Conservation (phyloP, 2,888 invertebrate species). For the Neoaliturus tenellus region DNA sequence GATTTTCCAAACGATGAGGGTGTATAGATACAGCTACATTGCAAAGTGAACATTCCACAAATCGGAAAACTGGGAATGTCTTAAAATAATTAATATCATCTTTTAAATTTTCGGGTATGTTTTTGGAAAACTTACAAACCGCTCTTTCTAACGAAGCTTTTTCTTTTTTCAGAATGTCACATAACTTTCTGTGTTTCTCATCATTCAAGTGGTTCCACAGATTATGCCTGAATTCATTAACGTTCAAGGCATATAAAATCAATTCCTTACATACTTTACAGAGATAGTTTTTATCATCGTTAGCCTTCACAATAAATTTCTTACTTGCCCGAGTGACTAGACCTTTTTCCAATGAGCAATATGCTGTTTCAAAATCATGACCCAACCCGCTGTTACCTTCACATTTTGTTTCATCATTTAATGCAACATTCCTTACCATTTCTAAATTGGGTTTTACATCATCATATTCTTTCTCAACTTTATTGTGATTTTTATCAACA, state of each 20-base stretch:
- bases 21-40: not conserved
- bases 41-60: slow-evolving; percentile 11
- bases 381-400: not conserved
- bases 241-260: not conserved
- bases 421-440: not conserved
- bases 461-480: not conserved
- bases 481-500: not conserved
- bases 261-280: not conserved
- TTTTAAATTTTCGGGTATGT: not conserved
- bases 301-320: not conserved
- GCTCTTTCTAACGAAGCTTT: not conserved
- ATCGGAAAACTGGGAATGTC: not conserved
- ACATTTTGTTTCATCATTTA: not conserved
- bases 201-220: not conserved
- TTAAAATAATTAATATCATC: slow-evolving; percentile 13
- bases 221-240: not conserved
- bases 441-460: not conserved
- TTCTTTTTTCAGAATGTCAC: not conserved
- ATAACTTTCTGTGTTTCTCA: not conserved
- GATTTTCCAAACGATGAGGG: not conserved
- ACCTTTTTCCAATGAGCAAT: not conserved
- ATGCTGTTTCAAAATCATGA: not conserved
- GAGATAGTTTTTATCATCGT: not conserved
- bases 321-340: not conserved
- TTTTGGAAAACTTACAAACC: not conserved